Evolutionary conservation across 2,888 invertebrate species (phyloP), one percentile per base, ranked within the genome.

Genomic region (Lasioglossum zephyrum): DNA sequence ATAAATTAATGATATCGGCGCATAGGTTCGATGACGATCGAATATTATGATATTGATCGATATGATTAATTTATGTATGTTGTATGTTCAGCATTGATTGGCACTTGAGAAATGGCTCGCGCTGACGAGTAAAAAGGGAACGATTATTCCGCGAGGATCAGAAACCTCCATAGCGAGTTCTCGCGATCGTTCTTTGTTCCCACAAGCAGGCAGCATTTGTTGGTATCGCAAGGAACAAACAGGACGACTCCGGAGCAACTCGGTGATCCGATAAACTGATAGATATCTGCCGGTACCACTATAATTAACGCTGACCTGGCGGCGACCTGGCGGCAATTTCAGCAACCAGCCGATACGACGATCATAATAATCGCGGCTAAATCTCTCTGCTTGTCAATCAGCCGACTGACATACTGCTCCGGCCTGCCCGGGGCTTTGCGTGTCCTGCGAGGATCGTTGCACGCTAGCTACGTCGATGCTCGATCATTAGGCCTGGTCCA

Each of bases 251-350:
- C 72, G 70, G 86, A 87, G 89, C 88, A 89, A 91, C 90, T 92
- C 92, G 92, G 89, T 93, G 94, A 94, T 93, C 92, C 93, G 93
- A 94, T 94, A 94, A 94, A 93, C 94, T 93, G 94, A 94, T 94
- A 94, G 93, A 94, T 94, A 93, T 94, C 94, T 92, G 76, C 82
- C 91, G 90, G 84, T 66, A 85, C 84, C 93, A 93, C 95, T 95
- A 94, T 94, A 95, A 95, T 95, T 95, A 95, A 93, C 93, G 92
- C 90, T 94, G 94, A 94, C 95, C 95, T 93, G 92, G 91, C 88
- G 88, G 86, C 93, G 94, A 94, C 95, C 94, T 93, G 86, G 85
- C 87, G 91, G 92, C 93, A 95, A 95, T 95, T 94, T 94, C 91
- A 93, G 91, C 91, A 87, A 90, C 89, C 91, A 81, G 88, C 85